Evolutionary conservation across 2,113 vertebrate species (phyloP).

Genomic region (Corydoras sp.): DNA sequence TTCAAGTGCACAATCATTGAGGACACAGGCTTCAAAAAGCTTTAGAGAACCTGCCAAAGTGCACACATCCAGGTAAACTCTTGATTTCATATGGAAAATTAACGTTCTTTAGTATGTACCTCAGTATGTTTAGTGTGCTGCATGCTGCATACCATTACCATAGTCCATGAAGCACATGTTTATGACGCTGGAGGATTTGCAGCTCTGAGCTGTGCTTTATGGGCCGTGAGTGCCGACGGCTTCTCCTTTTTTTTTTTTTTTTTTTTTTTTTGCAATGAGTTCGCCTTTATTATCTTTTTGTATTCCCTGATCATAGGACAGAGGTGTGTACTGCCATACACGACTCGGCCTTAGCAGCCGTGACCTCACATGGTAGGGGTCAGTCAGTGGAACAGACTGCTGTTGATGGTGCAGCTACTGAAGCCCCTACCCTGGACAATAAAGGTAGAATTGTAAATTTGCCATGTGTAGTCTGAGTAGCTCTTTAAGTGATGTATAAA

Average conservation of each 20-base stretch:
- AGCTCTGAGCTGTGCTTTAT: slow-evolving; percentile 24
- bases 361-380: not conserved
- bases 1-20: too few relatives aligned
- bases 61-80: too few relatives aligned
- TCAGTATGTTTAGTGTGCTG: too few relatives aligned
- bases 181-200: not conserved
- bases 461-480: not conserved
- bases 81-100: too few relatives aligned
- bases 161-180: too few relatives aligned
- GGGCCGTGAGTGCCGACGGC: slow-evolving; percentile 22
- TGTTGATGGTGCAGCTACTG: slow-evolving; percentile 15
- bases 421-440: not conserved
- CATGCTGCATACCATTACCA: too few relatives aligned
- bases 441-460: too few relatives aligned
- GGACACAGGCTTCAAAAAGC: too few relatives aligned
- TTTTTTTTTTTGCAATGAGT: not conserved
- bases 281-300: not conserved
- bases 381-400: not conserved
- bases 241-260: slow-evolving; percentile 23
- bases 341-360: not conserved
- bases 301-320: not conserved
- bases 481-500: too few relatives aligned
- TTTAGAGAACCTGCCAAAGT: too few relatives aligned
- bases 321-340: not conserved
- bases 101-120: too few relatives aligned